A percentile compares a stretch with the other conserved stretches of the same genome.
Conservation (phyloP, 92 coral and sea anemone species). For the Pocillopora meandrina region DNA sequence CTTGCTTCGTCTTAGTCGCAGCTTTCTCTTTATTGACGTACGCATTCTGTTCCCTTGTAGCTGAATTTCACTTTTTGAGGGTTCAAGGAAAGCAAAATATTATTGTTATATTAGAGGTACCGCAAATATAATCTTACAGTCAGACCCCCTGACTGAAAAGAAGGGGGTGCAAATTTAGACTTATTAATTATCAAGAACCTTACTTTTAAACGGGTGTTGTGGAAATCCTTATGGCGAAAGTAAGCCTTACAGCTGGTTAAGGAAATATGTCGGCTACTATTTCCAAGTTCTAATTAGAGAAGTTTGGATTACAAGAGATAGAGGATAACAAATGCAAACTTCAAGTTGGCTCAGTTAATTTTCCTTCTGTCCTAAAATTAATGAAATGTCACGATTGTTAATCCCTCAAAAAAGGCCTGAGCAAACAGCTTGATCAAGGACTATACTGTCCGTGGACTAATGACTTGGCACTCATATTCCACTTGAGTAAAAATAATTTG, state of each 20-base stretch:
- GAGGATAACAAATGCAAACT: background rate
- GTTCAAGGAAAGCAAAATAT: no score
- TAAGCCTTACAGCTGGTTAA: background rate
- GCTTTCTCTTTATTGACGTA: no score
- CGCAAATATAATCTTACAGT: no score
- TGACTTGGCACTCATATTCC: background rate
- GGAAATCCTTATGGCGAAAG: background rate
- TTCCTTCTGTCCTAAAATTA: background rate
- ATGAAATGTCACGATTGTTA: background rate
- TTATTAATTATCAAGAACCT: no score
- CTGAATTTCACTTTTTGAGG: no score
- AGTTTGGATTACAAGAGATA: background rate
- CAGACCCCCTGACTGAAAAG: no score
- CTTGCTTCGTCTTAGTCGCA: no score
- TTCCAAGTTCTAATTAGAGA: background rate
- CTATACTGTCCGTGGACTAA: no score
- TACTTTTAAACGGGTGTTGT: no score
- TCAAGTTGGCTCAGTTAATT: background rate
- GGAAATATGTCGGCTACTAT: background rate
- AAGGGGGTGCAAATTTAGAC: no score
- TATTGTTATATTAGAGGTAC: no score
- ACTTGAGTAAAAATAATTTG: background rate
- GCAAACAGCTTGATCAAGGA: background rate
- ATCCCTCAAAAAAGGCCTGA: background rate
- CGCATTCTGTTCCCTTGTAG: no score